Conservation (phyloP, 1,140 invertebrate genomes). For the Euwallacea fornicatus region DNA sequence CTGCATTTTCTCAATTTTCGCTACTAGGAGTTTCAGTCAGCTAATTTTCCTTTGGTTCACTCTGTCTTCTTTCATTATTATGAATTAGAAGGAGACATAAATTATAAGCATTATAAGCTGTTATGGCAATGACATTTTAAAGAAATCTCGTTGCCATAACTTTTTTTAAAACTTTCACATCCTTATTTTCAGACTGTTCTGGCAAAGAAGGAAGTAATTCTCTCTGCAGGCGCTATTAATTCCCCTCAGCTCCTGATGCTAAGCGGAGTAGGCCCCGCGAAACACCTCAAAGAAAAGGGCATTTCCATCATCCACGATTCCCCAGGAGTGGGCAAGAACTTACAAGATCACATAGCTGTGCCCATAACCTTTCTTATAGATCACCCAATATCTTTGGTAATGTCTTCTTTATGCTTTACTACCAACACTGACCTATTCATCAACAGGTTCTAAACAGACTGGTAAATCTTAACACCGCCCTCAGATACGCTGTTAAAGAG, state of each 20-base stretch:
- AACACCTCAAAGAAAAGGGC: slow-evolving; percentile 69
- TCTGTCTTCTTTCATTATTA: too few relatives aligned
- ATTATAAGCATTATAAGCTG: too few relatives aligned
- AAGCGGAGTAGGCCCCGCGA: slow-evolving; percentile 76
- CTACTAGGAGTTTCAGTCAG: too few relatives aligned
- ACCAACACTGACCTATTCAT: too few relatives aligned
- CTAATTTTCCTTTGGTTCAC: neutral
- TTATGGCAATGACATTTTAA: too few relatives aligned
- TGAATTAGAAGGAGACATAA: too few relatives aligned
- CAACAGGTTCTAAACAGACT: slow-evolving; percentile 62
- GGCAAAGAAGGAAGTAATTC: slow-evolving; percentile 76
- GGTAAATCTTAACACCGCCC: slow-evolving; percentile 74
- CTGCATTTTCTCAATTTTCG: too few relatives aligned
- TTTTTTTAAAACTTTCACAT: neutral
- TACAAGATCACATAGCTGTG: slow-evolving; percentile 83
- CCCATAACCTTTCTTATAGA: slow-evolving; percentile 80
- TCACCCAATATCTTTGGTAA: slow-evolving; percentile 71
- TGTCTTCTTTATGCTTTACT: slow-evolving; percentile 1
- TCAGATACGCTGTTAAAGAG: slow-evolving; percentile 75
- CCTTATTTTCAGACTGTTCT: slow-evolving; percentile 54
- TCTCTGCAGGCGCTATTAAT: slow-evolving; percentile 76
- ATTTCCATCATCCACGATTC: slow-evolving; percentile 70
- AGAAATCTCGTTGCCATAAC: too few relatives aligned
- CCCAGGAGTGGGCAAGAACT: slow-evolving; percentile 76
- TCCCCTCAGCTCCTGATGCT: slow-evolving; percentile 83